Base-by-base conservation (phyloP, 1,140 invertebrate species). In the Drosophila bifasciata region DNA sequence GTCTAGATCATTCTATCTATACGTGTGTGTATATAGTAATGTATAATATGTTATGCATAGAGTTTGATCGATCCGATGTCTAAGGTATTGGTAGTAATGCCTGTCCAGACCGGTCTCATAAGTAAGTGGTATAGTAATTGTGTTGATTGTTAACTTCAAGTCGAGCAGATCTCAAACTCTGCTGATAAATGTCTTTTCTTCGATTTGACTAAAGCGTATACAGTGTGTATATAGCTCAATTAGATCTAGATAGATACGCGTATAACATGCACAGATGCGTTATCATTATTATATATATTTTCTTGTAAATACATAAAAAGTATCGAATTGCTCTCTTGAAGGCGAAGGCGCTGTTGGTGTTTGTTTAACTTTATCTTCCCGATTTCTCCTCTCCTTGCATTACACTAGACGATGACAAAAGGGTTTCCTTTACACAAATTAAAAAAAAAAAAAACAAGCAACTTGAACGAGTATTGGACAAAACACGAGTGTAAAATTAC, bases 321-420 rank as follows among this genome's bases (percentile, higher is more conserved):
- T 64, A 53, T 78, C 69, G 60, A 58, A 68, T 79, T 79, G 52
- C 71, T 80, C 67, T 61, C 67, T 72, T 73, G 36, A 64, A 64
- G 70, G 59, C 66, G 50, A 88, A 88, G 84, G 84, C 84, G 83
- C 84, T 84, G 60, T 79, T 84, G 84, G 84, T 88, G 84, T 83
- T 83, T 67, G 49, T 55, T 76, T 48, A 56, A 49, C 55, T 56
- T 62, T 53, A 45, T 53, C 41, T 67, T 17, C 21, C 28, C 40
- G 32, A 43, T 28, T 13, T 60, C 50, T n/a, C 43, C 39, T 28
- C 15, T 55, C 23, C 41, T 60, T 13, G 15, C 25, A n/a, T 72
- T 28, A 51, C 51, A 59, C 36, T 59, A 56, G 51, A 44, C 32
- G 41, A 53, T 61, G 52, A 63, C 32, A 66, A 41, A 81, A 9